Evolutionary conservation across 2,797 vertebrate species (phyloP).

Genomic region (Poecile montanus): DNA sequence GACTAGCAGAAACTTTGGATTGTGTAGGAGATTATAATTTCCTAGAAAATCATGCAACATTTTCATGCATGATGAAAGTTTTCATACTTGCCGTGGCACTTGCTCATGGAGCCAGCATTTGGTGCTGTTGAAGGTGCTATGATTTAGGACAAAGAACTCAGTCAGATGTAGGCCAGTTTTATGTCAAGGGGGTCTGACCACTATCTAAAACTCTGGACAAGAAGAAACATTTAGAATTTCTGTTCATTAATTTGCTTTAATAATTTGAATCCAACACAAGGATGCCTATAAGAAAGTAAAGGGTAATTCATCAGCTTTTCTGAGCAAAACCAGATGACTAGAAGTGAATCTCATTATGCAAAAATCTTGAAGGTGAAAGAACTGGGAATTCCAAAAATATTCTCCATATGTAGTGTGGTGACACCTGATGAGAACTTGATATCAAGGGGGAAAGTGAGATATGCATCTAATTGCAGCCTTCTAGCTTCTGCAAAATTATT

Average conservation of each 20-base stretch:
- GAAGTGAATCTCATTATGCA: conserved; percentile 17
- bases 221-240: not conserved
- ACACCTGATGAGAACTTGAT: conserved; percentile 22
- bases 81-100: not conserved
- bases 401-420: not conserved
- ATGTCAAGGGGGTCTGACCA: not conserved
- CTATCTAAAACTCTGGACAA: not conserved
- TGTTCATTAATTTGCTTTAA: not conserved
- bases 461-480: not conserved
- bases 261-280: not conserved
- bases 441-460: not conserved
- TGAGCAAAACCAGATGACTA: not conserved
- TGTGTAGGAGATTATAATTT: not conserved
- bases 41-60: not conserved
- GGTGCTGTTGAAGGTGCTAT: not conserved
- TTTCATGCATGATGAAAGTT: not conserved
- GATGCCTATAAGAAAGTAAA: not conserved
- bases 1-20: not conserved
- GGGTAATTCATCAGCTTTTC: not conserved
- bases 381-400: conserved; percentile 36
- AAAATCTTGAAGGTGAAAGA: conserved; percentile 40
- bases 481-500: not conserved
- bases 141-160: not conserved
- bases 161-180: not conserved
- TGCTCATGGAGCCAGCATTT: not conserved